phyloP scores from a whole-genome alignment of 2,113 vertebrate species.

The Xiphophorus couchianus region DNA sequence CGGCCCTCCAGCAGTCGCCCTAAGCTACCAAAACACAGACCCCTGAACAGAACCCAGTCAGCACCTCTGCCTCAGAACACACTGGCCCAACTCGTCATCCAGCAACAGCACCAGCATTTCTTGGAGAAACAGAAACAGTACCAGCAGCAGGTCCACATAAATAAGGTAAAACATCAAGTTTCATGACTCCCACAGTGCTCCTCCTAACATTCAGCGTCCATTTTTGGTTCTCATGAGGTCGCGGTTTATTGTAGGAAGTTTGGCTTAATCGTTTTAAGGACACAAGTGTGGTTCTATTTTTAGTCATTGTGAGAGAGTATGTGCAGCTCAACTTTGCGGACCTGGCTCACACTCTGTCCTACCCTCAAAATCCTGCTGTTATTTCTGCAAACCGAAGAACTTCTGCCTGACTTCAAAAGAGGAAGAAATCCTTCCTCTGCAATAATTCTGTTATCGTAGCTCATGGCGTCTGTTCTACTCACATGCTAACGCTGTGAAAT shows the following conservation, averaged over 20 bases:
- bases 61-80: slow-evolving; percentile 96
- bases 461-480: slow-evolving; percentile 70
- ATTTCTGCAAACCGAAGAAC: slow-evolving; percentile 66
- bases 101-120: slow-evolving; percentile 98
- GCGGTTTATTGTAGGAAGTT: slow-evolving; percentile 51
- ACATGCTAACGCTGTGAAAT: slow-evolving; percentile 77
- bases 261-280: slow-evolving; percentile 61
- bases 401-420: slow-evolving; percentile 65
- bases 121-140: slow-evolving; percentile 98
- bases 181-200: slow-evolving; percentile 52
- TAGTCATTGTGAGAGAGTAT: slow-evolving; percentile 59
- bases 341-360: slow-evolving; percentile 41
- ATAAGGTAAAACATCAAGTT: slow-evolving; percentile 86
- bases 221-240: slow-evolving; percentile 30
- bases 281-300: slow-evolving; percentile 64
- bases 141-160: slow-evolving; percentile 97
- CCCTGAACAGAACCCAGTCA: slow-evolving; percentile 95
- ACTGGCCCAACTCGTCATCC: slow-evolving; percentile 96
- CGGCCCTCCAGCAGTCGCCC: slow-evolving; percentile 86
- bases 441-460: slow-evolving; percentile 80
- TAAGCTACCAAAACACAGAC: slow-evolving; percentile 94
- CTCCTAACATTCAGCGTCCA: slow-evolving; percentile 31
- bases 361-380: slow-evolving; percentile 59
- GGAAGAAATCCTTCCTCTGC: slow-evolving; percentile 71
- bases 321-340: slow-evolving; percentile 51